These are phyloP conservation scores for Nemotelus nigrinus DNA, from an alignment of 2,888 invertebrate species.

Conservation along the genomic window DNA sequence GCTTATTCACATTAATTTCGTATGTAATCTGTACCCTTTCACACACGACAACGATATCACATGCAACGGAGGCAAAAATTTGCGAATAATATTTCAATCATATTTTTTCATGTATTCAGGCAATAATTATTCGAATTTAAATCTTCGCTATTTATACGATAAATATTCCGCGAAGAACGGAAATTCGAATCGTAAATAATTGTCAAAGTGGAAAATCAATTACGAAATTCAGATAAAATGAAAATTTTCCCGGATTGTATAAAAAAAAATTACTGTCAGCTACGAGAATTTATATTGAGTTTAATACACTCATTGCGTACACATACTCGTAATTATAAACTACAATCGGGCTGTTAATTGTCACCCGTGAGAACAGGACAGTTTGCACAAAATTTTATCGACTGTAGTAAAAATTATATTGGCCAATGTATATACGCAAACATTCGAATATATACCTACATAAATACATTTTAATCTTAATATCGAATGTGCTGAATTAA, in stretches of 20 bases:
- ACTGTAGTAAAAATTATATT: not conserved
- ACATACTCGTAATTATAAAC: not conserved
- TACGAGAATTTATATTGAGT: not conserved
- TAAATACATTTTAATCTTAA: no score
- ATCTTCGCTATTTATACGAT: slow-evolving; percentile 12
- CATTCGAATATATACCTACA: no score
- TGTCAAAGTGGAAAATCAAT: slow-evolving; percentile 18
- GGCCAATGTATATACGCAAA: not conserved
- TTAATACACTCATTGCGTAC: not conserved
- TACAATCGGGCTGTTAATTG: slow-evolving; percentile 1
- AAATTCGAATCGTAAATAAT: slow-evolving; percentile 30
- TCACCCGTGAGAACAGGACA: slow-evolving; percentile 23
- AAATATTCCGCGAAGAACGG: slow-evolving; percentile 17
- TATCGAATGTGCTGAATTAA: no score
- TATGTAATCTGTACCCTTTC: no score
- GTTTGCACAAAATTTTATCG: not conserved
- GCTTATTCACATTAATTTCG: no score
- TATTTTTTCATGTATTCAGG: not conserved
- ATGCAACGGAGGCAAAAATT: no score
- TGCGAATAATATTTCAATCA: not conserved
- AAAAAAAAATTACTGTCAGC: not conserved
- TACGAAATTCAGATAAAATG: not conserved
- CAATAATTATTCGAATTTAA: not conserved
- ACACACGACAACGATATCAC: no score
- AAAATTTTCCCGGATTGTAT: not conserved